These are phyloP conservation scores for Acipenser ruthenus DNA, from an alignment of 2,797 vertebrate genomes.

Conservation along the genomic window DNA sequence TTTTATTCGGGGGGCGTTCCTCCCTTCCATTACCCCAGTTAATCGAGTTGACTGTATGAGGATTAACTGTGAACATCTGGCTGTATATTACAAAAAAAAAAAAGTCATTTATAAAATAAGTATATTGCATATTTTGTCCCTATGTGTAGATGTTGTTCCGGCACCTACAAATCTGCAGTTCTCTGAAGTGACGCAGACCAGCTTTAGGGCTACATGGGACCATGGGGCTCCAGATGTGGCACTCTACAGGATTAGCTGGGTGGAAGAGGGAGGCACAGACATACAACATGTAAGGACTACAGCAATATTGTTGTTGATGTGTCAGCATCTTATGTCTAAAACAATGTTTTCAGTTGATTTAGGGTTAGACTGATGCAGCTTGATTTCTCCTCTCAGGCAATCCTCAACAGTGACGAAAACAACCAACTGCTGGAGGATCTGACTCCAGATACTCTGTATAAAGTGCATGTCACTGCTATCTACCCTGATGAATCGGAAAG, in stretches of 20 bases:
- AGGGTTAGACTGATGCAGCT: background rate
- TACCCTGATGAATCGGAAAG: constrained; percentile 96
- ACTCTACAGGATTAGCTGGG: constrained; percentile 81
- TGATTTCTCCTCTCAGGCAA: constrained; percentile 54
- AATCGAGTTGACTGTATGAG: too few relatives aligned
- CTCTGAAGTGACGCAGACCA: constrained; percentile 72
- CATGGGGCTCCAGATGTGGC: constrained; percentile 87
- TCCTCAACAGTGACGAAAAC: constrained; percentile 73
- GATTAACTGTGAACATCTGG: too few relatives aligned
- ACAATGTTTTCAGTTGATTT: background rate
- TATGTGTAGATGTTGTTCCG: constrained; percentile 73
- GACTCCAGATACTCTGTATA: constrained; percentile 76
- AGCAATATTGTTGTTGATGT: background rate
- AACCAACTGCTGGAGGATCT: constrained; percentile 68
- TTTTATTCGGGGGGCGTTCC: background rate
- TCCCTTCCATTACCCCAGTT: constrained; percentile 6
- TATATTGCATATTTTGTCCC: background rate
- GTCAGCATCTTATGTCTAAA: background rate
- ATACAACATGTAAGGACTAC: constrained; percentile 47
- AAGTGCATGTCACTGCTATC: constrained; percentile 82
- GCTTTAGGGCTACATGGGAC: constrained; percentile 85
- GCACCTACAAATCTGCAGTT: constrained; percentile 77
- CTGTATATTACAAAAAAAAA: too few relatives aligned
- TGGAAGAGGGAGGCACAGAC: constrained; percentile 52
- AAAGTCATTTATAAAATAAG: too few relatives aligned